Evolutionary conservation across 30 jellyfish, hydroid and myxozoan genomes (phyloP).

Genomic region (Pseudorhiza aurosa): DNA sequence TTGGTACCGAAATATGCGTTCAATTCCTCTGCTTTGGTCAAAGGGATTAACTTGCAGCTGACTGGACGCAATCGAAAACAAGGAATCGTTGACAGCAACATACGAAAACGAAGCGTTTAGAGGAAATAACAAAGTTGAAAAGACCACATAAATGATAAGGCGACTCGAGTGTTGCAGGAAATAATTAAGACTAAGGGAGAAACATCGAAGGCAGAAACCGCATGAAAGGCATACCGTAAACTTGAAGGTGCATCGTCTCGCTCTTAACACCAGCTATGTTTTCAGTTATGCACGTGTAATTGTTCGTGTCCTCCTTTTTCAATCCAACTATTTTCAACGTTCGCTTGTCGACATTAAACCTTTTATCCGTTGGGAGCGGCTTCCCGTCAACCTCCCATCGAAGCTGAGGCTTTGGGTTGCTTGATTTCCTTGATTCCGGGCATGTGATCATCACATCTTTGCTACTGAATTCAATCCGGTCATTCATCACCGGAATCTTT

Average conservation of each 20-base stretch:
- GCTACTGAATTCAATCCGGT: conserved; percentile 43
- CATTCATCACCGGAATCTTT: conserved; percentile 59
- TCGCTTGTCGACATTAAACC: conserved; percentile 56
- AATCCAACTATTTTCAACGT: conserved; percentile 40
- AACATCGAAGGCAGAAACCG: not conserved
- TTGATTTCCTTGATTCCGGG: conserved; percentile 42
- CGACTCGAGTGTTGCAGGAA: no score
- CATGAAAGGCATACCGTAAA: conserved; percentile 50
- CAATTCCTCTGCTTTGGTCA: no score
- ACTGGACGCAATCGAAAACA: no score
- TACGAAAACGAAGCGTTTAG: no score
- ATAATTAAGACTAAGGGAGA: not conserved
- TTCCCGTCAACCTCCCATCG: conserved; percentile 76
- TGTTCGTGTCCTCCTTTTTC: conserved; percentile 54
- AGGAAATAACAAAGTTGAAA: no score
- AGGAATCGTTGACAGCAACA: no score
- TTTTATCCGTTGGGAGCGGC: conserved; percentile 60
- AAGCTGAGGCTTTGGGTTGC: conserved; percentile 59
- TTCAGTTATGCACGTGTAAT: conserved; percentile 85
- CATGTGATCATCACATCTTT: conserved; percentile 57
- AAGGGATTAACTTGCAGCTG: no score
- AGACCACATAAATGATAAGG: no score
- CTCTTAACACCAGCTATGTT: conserved; percentile 69
- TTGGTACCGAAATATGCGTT: no score
- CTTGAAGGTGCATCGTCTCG: conserved; percentile 68